A percentile compares a stretch with the other conserved stretches of the same genome.
Evolutionary conservation across 1,140 invertebrate genomes (phyloP).

Genomic region (Drosophila teissieri): DNA sequence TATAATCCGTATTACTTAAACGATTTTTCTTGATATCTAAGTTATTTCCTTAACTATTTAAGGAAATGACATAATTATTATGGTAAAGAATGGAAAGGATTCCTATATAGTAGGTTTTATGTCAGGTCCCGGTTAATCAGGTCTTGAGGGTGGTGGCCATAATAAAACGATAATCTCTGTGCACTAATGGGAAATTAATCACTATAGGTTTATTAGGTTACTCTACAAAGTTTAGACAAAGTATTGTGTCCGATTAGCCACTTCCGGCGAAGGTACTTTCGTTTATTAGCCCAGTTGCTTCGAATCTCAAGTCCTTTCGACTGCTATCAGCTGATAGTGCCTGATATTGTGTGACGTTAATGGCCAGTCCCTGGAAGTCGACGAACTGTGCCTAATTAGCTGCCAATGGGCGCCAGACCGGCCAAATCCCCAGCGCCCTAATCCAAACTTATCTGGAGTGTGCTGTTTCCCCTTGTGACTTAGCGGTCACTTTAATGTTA

Average conservation of each 20-base stretch:
- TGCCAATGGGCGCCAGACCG: background rate
- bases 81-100: no score
- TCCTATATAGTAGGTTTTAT: no score
- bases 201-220: background rate
- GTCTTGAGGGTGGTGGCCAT: no score
- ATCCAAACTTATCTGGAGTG: conserved; percentile 34
- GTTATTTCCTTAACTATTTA: no score
- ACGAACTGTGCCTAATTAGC: conserved; percentile 1
- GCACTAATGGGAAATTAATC: no score
- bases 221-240: background rate
- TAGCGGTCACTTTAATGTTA: conserved; percentile 32
- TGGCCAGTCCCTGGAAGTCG: no score
- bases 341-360: conserved; percentile 8
- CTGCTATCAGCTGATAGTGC: conserved; percentile 9
- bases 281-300: background rate
- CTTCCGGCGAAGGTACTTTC: background rate
- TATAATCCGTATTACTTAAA: no score
- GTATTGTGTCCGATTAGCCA: background rate
- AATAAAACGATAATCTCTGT: no score
- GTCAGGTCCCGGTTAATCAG: no score
- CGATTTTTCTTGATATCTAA: no score
- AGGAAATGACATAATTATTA: no score
- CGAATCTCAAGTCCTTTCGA: conserved; percentile 8
- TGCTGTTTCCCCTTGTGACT: conserved; percentile 18
- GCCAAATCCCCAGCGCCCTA: background rate